phyloP scores from a whole-genome alignment of 2,113 vertebrate genomes.

The Lipophrys pholis region DNA sequence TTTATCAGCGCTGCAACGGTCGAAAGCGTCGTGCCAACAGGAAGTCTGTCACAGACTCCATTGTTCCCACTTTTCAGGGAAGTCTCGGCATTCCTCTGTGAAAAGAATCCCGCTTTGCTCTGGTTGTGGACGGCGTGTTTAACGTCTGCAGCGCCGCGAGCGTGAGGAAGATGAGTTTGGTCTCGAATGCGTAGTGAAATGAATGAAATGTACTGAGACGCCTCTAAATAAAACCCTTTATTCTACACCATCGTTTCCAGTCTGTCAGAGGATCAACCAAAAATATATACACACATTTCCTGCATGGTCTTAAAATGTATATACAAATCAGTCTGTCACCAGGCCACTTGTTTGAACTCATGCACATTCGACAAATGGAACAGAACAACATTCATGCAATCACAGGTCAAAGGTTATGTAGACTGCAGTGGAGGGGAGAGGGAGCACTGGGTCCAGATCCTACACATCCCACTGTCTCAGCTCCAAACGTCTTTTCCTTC shows the following conservation, averaged over 20 bases:
- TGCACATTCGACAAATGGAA: conserved; percentile 35
- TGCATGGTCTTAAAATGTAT: conserved; percentile 44
- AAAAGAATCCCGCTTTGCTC: too few relatives aligned
- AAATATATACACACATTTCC: conserved; percentile 79
- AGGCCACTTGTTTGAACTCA: conserved; percentile 22
- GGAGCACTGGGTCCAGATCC: conserved; percentile 62
- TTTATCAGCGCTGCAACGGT: not conserved
- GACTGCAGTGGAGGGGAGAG: conserved; percentile 72
- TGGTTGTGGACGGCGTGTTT: too few relatives aligned
- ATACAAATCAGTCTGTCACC: conserved; percentile 38
- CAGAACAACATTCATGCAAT: conserved; percentile 28
- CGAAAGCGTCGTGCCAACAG: conserved; percentile 35
- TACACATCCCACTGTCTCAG: not conserved
- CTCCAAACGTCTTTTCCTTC: conserved; percentile 28
- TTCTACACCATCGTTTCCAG: conserved; percentile 67
- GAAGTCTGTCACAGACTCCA: conserved; percentile 57
- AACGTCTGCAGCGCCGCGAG: not conserved
- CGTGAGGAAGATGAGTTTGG: not conserved
- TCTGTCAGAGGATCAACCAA: conserved; percentile 63
- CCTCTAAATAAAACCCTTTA: conserved; percentile 82
- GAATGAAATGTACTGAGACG: conserved; percentile 61
- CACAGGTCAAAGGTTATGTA: conserved; percentile 29
- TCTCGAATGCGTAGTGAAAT: conserved; percentile 3
- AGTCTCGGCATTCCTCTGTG: conserved; percentile 42
- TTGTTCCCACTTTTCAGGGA: conserved; percentile 71